Percentiles rank a stretch among this genome's conserved stretches.
phyloP scores from a whole-genome alignment of 2,797 vertebrate genomes.

The Lemur catta region DNA sequence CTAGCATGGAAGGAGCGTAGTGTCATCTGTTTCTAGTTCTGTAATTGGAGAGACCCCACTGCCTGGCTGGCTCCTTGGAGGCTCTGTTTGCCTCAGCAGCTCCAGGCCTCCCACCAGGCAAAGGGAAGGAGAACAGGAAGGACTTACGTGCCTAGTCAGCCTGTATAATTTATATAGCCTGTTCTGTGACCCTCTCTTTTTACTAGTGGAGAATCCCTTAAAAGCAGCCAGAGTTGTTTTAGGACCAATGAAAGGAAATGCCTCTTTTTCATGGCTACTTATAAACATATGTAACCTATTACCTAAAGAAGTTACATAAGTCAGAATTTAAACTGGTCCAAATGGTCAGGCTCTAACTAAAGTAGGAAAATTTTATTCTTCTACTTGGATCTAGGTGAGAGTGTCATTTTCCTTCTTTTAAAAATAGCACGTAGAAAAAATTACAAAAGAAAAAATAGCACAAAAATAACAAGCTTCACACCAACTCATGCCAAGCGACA shows the following conservation, averaged over 20 bases:
- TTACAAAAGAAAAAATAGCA: neutral
- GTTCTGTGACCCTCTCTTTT: constrained; percentile 48
- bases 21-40: constrained; percentile 64
- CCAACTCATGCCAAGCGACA: neutral
- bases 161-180: constrained; percentile 63
- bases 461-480: neutral
- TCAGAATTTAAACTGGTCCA: constrained; percentile 45
- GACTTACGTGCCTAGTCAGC: constrained; percentile 37
- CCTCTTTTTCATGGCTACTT: constrained; percentile 52
- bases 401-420: constrained; percentile 12
- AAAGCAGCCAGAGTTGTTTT: constrained; percentile 68
- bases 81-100: constrained; percentile 31
- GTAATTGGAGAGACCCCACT: constrained; percentile 46
- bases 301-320: constrained; percentile 52
- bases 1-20: neutral
- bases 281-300: constrained; percentile 68
- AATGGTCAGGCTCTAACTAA: constrained; percentile 29
- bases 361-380: constrained; percentile 20
- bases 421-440: neutral
- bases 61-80: constrained; percentile 45
- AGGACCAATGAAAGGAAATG: constrained; percentile 65
- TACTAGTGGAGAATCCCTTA: constrained; percentile 63
- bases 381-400: constrained; percentile 1
- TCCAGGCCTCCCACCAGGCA: constrained; percentile 55
- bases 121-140: constrained; percentile 60